phyloP scores from a whole-genome alignment of 2,797 vertebrate genomes.

The Hirundo rustica region DNA sequence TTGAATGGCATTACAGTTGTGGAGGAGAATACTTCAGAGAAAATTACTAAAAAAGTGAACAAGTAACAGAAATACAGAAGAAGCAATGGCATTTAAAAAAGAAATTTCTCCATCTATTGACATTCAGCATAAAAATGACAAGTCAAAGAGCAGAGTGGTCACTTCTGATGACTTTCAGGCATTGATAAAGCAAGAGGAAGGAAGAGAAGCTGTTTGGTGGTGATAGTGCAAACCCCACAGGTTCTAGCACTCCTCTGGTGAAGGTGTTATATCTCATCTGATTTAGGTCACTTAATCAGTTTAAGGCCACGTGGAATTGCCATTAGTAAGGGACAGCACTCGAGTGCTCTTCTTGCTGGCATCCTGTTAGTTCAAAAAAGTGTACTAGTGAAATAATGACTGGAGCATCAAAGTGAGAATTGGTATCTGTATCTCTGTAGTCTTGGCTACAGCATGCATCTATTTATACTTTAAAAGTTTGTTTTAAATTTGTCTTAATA shows the following conservation, averaged over 20 bases:
- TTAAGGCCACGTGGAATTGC: neutral
- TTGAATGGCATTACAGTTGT: neutral
- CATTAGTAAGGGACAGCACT: neutral
- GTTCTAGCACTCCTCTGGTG: neutral
- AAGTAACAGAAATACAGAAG: neutral
- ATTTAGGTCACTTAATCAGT: slow-evolving; percentile 12
- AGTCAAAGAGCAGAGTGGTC: neutral
- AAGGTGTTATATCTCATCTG: neutral
- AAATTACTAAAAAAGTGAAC: neutral
- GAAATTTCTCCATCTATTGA: neutral
- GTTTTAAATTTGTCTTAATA: neutral
- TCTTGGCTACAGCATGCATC: neutral
- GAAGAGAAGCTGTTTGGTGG: neutral
- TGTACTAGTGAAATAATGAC: neutral
- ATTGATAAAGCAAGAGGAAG: neutral
- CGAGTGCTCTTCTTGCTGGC: neutral
- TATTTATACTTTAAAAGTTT: neutral
- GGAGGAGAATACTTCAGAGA: neutral
- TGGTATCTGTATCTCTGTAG: neutral
- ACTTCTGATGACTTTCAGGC: neutral
- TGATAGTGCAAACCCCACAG: rapidly evolving
- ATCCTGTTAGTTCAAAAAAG: neutral
- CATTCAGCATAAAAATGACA: neutral
- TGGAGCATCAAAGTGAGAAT: neutral
- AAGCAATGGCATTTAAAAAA: neutral